Base-by-base conservation (phyloP, 2,113 vertebrate genomes). In the Pterocles orientalis region DNA sequence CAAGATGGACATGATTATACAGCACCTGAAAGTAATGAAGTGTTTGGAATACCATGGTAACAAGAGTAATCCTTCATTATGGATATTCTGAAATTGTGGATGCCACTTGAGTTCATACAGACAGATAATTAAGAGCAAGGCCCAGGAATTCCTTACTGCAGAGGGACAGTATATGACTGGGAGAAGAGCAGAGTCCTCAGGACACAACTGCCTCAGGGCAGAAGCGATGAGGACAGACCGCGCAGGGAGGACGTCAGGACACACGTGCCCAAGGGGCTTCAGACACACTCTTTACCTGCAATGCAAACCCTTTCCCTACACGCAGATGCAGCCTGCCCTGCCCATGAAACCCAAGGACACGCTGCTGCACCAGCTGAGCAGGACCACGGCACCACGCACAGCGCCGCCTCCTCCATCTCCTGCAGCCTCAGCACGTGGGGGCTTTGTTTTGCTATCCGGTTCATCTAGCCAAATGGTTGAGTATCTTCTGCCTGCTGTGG, bases 401-500 rank as follows among this genome's bases (percentile, higher is more conserved):
- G 15, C 1, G 3, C 17, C 12, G 48, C 31, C 56, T 54, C 34
- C 41, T 39, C 60, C 2, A 1, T 16, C 43, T 23, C 54, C 50
- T 31, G 23, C 1, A 1, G 24, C 64, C 45, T 53, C 2, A 0
- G 17, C 50, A 70, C 2, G 0, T 24, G 21, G 25, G 0, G 43
- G 45, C 50, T 62, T 45, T 18, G 28, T 50, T 77, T 47, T 60
- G 47, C 47, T 34, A 8, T 21, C 14, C 66, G 71, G 10, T 9
- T 53, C 70, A 93, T 54, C 36, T 39, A 51, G n/a, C 4, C 43
- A 47, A 64, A 36, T 9, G 26, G 26, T 0, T 47, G 43, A 41
- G 48, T 8, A 36, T 18, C 36, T 71, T 62, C 43, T 71, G 41
- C 23, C n/a, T 58, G 16, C 31, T 18, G 48, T 53, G 64, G 58